phyloP scores from a whole-genome alignment of 1,140 invertebrate genomes.

The Macrotrachela quadricornifera region DNA sequence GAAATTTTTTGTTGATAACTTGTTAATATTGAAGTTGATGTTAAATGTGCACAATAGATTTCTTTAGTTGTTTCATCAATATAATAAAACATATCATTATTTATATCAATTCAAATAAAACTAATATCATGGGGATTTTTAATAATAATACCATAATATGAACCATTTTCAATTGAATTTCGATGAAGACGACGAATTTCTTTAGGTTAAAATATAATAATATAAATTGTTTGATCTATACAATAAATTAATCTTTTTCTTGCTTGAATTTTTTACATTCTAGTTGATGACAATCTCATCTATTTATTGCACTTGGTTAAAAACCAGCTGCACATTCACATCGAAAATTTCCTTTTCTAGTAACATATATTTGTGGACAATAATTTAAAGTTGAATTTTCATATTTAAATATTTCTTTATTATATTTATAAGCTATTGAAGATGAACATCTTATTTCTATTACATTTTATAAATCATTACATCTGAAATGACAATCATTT shows the following conservation, averaged over 20 bases:
- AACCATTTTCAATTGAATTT: too few species aligned
- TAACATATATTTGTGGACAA: background rate
- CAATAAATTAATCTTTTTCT: too few species aligned
- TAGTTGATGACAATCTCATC: background rate
- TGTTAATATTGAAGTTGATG: background rate
- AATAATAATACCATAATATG: background rate
- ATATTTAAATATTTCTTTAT: background rate
- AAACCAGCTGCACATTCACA: too few species aligned
- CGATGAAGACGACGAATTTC: too few species aligned
- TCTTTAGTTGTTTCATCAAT: background rate
- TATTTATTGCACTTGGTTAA: too few species aligned
- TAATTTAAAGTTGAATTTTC: background rate
- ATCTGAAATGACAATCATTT: slow-evolving; percentile 1
- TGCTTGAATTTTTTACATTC: too few species aligned
- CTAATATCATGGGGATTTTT: background rate
- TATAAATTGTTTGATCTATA: too few species aligned
- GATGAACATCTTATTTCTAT: slow-evolving; percentile 2
- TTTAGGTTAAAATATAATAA: too few species aligned
- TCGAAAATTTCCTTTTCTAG: too few species aligned
- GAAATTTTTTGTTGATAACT: background rate
- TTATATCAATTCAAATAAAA: background rate
- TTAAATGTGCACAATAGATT: background rate
- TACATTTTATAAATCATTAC: background rate
- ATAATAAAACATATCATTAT: background rate
- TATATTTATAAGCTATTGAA: background rate